Evolutionary conservation across 2,113 vertebrate species (phyloP).

Genomic region (Anolis carolinensis): DNA sequence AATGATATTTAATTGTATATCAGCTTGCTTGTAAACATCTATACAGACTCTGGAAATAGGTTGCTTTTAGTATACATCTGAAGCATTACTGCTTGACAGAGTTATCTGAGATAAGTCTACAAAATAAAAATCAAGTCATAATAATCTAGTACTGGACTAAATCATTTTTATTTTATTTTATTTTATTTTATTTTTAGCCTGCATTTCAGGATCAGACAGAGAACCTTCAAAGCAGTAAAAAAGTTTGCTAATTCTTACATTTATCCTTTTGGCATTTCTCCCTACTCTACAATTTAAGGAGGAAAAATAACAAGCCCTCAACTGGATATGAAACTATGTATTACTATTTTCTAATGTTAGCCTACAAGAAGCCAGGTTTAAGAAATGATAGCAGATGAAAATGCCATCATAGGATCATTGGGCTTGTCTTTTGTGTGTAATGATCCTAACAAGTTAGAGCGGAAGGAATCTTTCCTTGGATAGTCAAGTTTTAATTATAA

Average conservation of each 20-base stretch:
- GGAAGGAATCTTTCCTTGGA: not conserved
- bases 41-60: not conserved
- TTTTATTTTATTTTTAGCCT: not conserved
- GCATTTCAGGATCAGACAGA: not conserved
- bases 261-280: not conserved
- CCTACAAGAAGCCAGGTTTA: not conserved
- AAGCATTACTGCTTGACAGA: not conserved
- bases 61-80: not conserved
- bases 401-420: not conserved
- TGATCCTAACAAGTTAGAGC: not conserved
- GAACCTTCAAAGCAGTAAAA: constrained; percentile 1
- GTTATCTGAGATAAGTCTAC: not conserved
- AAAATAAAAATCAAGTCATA: not conserved
- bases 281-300: not conserved
- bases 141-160: not conserved
- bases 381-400: not conserved
- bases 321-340: not conserved
- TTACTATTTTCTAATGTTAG: not conserved
- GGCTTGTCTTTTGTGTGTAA: constrained; percentile 1
- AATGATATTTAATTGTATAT: constrained; percentile 15
- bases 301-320: constrained; percentile 8
- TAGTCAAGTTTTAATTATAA: constrained; percentile 4
- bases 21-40: not conserved
- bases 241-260: constrained; percentile 7
- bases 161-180: not conserved